Evolutionary conservation across 2,113 vertebrate species (phyloP), one percentile per base, ranked within the genome.

Genomic region (Nothobranchius kuhntae): DNA sequence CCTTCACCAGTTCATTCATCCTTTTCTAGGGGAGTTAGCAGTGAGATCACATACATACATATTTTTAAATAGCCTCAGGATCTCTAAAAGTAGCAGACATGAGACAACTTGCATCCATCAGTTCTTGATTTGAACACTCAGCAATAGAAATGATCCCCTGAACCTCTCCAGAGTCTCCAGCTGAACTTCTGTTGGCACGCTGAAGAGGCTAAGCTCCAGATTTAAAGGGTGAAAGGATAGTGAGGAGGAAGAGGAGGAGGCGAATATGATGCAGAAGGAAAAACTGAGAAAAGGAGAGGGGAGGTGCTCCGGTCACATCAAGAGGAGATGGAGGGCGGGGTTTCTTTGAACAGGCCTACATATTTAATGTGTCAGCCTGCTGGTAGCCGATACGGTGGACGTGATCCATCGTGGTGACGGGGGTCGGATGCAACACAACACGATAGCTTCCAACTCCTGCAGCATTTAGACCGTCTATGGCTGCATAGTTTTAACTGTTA

Each of bases 301-400:
- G 52, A 81, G 78, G 70, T 83, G 74, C 69, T 84, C 68, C 13
- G 2, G 30, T 69, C 68, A 81, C 0, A 72, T 47, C 60, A n/a
- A 59, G 82, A 73, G 75, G 67, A 71, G 74, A 78, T 62, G 13
- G 53, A 78, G 71, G 67, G 73, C 69, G 63, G 83, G 81, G 69
- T 80, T 82, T 74, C 81, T 81, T 87, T 81, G 81, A 81, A 82
- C 81, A 85, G 81, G 80, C 77, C 75, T 90, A 79, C 87, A 90
- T 88, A 80, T 88, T 87, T 88, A 84, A 90, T 87, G 81, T 55
- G 82, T 81, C 63, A 74, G 69, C 79, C 73, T 56, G 84, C 45
- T 65, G 73, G 62, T 61, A 67, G 74, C 11, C 24, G 74, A 83
- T 71, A 74, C 74, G 0, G n/a, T 24, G 55, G 40, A 17, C 61